Evolutionary conservation across 2,888 invertebrate genomes (phyloP), one percentile per base, ranked within the genome.

Genomic region (Lymantria monacha): DNA sequence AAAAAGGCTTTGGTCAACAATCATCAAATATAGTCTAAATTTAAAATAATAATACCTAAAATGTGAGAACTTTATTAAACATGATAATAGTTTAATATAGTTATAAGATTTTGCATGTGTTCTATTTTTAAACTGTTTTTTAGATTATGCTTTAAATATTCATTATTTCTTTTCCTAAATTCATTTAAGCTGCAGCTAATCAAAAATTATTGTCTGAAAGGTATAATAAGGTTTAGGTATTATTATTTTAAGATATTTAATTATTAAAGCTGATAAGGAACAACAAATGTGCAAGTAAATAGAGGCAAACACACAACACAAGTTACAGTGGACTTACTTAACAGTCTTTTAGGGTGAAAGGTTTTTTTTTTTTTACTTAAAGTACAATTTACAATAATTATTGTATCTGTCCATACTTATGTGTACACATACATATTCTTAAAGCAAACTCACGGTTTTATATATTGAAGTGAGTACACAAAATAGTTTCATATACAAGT

Each of bases 281-380:
- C 53, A 59, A 51, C 57, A 61, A 44, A 40, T 55, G 44, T 43
- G 45, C 53, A 52, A 66, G 54, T 59, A 55, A 61, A 56, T 48
- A 69, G 58, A 74, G 58, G 70, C 70, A 57, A 70, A 63, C 43
- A 51, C 76, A 78, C 76, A 81, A 84, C 79, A 59, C 72, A 80
- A 73, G 70, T 71, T 74, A 43, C 53, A 72, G 57, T 78, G 79
- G 81, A 83, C 85, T 79, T 83, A 84, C 66, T 69, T 81, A 80
- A 79, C 86, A 85, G 85, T 87, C 85, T 85, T 85, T 63, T 75
- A 78, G 74, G 77, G 74, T 79, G 64, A 79, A 78, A 70, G 53
- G 57, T 70, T 63, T n/a, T n/a, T n/a, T n/a, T n/a, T n/a, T n/a
- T n/a, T n/a, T 69, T 73, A 74, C 61, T 60, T 59, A 67, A 58